These are phyloP conservation scores for Arenaria interpres DNA, from an alignment of 2,113 vertebrate genomes.

Conservation along the genomic window DNA sequence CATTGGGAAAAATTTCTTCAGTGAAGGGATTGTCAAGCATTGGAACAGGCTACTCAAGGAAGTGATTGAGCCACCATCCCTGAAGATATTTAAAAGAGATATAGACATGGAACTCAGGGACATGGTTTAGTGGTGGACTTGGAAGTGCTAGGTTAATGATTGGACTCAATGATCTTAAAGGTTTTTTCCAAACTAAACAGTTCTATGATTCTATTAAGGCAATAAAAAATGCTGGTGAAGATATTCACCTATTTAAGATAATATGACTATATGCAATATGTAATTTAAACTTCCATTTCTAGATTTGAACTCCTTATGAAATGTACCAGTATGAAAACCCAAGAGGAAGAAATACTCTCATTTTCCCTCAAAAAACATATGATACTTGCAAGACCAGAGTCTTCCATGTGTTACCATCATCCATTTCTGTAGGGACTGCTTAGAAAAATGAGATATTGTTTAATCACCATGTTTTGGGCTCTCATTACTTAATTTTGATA, in stretches of 20 bases:
- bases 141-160: background rate
- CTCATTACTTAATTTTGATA: background rate
- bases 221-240: background rate
- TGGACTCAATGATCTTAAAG: background rate
- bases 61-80: background rate
- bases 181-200: background rate
- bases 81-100: background rate
- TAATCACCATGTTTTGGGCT: background rate
- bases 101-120: background rate
- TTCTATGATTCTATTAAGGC: background rate
- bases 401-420: background rate
- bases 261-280: background rate
- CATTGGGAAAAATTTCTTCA: background rate
- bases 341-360: background rate
- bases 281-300: background rate
- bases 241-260: background rate
- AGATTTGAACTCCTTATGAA: background rate
- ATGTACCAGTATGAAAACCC: background rate
- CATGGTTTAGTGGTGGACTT: background rate
- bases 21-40: background rate
- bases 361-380: background rate
- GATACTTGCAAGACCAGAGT: background rate
- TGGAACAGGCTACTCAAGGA: background rate
- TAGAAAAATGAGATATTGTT: background rate
- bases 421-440: background rate